Evolutionary conservation across 2,888 invertebrate species (phyloP).

Genomic region (Sussaba pulchella): DNA sequence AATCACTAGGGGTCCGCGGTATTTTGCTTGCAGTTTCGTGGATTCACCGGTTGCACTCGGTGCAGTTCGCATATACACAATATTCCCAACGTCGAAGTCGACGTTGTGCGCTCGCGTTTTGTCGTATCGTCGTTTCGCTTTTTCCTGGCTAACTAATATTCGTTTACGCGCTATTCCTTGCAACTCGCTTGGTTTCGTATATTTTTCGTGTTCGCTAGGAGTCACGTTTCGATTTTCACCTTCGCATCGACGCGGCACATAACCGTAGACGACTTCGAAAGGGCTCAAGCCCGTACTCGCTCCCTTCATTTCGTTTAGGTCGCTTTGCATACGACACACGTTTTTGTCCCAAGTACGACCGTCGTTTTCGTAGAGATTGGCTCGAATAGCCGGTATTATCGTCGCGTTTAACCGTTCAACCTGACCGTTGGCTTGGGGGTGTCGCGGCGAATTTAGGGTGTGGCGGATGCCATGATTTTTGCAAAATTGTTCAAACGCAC

Average conservation of each 20-base stretch:
- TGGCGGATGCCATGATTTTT: constrained; percentile 37
- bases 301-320: background rate
- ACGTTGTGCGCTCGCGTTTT: background rate
- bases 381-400: constrained; percentile 44
- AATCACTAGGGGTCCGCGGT: constrained; percentile 29
- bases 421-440: constrained; percentile 63
- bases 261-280: background rate
- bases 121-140: constrained; percentile 7
- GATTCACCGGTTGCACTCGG: constrained; percentile 9
- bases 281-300: background rate
- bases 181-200: background rate
- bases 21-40: too few relatives aligned
- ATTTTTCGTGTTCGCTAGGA: background rate
- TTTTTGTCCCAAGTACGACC: background rate
- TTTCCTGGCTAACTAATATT: background rate
- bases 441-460: constrained; percentile 51
- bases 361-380: background rate
- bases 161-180: background rate
- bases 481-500: constrained; percentile 11
- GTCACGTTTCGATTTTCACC: background rate
- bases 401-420: constrained; percentile 58
- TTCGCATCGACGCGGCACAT: too few relatives aligned
- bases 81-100: background rate
- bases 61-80: background rate
- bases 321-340: background rate